Conservation (phyloP, 64 coral and sea anemone genomes). For the Stichodactyla mertensii region DNA sequence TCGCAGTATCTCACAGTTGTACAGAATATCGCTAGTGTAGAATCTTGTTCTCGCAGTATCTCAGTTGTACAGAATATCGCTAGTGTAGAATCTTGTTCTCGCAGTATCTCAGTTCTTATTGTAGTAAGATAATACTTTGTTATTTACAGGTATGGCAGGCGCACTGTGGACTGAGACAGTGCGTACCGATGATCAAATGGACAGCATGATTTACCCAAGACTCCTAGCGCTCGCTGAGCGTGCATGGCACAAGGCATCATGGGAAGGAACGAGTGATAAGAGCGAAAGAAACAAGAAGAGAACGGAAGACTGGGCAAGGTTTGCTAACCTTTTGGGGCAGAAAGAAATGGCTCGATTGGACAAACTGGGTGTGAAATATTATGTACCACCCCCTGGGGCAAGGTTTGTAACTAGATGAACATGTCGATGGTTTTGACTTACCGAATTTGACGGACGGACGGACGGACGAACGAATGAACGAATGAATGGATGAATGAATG, state of each 20-base stretch:
- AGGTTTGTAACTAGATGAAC: slow-evolving; percentile 42
- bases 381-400: slow-evolving; percentile 64
- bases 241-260: slow-evolving; percentile 69
- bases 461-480: no score
- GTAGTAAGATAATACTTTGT: no score
- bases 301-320: slow-evolving; percentile 46
- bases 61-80: no score
- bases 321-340: slow-evolving; percentile 63
- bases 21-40: neutral
- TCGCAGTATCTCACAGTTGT: neutral
- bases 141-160: slow-evolving; percentile 57
- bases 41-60: neutral
- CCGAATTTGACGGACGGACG: no score
- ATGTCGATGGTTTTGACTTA: no score
- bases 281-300: slow-evolving; percentile 31
- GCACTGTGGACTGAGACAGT: slow-evolving; percentile 80
- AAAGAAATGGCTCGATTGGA: slow-evolving; percentile 59
- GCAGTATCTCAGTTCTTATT: no score
- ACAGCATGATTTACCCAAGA: slow-evolving; percentile 77
- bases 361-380: slow-evolving; percentile 47
- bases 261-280: slow-evolving; percentile 57
- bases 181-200: slow-evolving; percentile 68
- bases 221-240: slow-evolving; percentile 73
- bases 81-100: no score
- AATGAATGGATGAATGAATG: no score